Evolutionary conservation across 2,888 invertebrate genomes (phyloP).

Genomic region (Catocala fraxini): DNA sequence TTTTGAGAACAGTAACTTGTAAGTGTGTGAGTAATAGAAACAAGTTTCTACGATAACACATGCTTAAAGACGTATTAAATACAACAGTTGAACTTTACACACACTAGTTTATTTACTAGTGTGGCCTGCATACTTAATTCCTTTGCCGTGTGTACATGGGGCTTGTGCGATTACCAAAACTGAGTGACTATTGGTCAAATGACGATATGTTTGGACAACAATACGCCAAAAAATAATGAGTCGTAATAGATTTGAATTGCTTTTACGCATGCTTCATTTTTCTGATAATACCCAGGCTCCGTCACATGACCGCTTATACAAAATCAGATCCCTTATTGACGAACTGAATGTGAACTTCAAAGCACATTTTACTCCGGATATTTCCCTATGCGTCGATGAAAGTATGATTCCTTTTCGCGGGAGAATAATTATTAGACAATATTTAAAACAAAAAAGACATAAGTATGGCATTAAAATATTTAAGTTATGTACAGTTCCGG

Average conservation of each 20-base stretch:
- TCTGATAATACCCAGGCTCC: conserved; percentile 13
- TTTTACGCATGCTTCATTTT: conserved; percentile 16
- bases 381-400: conserved; percentile 8
- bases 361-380: conserved; percentile 12
- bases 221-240: conserved; percentile 11
- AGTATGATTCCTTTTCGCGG: conserved; percentile 16
- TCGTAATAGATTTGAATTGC: conserved; percentile 17
- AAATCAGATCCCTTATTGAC: conserved; percentile 12
- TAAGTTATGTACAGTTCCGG: conserved; percentile 35
- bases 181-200: conserved; percentile 16
- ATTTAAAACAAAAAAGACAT: conserved; percentile 10
- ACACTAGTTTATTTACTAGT: too few relatives aligned
- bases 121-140: too few relatives aligned
- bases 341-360: too few relatives aligned
- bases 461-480: conserved; percentile 9
- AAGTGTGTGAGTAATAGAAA: too few relatives aligned
- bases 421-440: conserved; percentile 13
- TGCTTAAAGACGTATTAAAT: too few relatives aligned
- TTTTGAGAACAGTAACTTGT: too few relatives aligned
- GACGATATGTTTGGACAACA: conserved; percentile 14
- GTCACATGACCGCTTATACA: conserved; percentile 13
- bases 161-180: conserved; percentile 14
- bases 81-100: too few relatives aligned
- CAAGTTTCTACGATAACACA: too few relatives aligned
- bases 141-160: conserved; percentile 17